Conservation (phyloP, 2,113 vertebrate species). For the Paraplagusia blochii region DNA sequence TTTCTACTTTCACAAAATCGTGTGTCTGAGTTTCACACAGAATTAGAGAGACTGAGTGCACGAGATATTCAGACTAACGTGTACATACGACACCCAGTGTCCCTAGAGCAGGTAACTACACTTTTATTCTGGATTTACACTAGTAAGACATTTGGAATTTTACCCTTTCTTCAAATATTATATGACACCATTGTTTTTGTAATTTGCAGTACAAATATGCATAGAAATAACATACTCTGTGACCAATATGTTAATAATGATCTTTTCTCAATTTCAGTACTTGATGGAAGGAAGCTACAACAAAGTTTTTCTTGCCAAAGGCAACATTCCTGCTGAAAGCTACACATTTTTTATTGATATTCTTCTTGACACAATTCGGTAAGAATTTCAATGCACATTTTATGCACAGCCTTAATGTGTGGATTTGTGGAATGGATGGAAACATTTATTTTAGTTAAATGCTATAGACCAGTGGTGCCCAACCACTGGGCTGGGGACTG, state of each 20-base stretch:
- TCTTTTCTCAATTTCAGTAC: conserved; percentile 74
- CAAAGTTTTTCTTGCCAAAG: conserved; percentile 96
- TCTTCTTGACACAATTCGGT: conserved; percentile 93
- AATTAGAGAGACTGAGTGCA: conserved; percentile 89
- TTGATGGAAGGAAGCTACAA: conserved; percentile 98
- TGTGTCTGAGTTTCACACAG: conserved; percentile 94
- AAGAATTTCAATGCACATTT: conserved; percentile 2
- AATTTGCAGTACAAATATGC: not conserved
- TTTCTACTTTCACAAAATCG: conserved; percentile 96
- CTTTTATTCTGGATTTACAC: not conserved
- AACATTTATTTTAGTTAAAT: too few species aligned
- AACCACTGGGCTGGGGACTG: too few species aligned
- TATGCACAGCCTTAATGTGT: not conserved
- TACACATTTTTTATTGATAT: conserved; percentile 97
- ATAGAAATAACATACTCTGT: too few species aligned
- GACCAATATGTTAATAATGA: not conserved
- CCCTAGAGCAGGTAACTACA: conserved; percentile 79
- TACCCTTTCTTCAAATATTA: not conserved
- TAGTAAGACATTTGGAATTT: not conserved
- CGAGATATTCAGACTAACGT: conserved; percentile 92
- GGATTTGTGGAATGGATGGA: too few species aligned
- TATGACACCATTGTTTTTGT: not conserved
- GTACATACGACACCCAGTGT: conserved; percentile 94
- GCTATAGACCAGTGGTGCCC: too few species aligned
- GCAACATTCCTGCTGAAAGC: conserved; percentile 93